phyloP scores from a whole-genome alignment of 1,140 invertebrate genomes.

The Drosophila tani region DNA sequence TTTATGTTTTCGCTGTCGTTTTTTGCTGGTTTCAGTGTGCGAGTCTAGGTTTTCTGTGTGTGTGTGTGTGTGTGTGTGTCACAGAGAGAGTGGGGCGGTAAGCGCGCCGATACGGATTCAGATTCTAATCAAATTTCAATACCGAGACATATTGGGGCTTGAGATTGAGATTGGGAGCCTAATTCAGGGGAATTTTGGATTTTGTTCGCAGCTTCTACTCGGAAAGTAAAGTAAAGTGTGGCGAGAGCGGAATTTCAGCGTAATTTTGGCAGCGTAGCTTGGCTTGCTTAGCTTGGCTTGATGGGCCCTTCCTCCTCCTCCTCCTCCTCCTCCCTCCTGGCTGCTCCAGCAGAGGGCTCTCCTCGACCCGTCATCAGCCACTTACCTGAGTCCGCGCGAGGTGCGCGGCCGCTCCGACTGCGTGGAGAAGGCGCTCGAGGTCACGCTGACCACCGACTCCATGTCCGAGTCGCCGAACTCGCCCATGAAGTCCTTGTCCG shows the following conservation, averaged over 20 bases:
- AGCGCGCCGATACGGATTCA: constrained; percentile 34
- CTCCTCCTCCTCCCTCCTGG: constrained; percentile 5
- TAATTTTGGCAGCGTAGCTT: constrained; percentile 65
- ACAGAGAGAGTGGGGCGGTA: constrained; percentile 40
- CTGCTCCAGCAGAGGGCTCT: constrained; percentile 10
- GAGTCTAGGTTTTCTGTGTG: constrained; percentile 34
- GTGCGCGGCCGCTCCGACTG: constrained; percentile 94
- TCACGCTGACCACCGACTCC: constrained; percentile 94
- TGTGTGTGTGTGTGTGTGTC: constrained; percentile 31
- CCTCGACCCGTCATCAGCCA: constrained; percentile 19
- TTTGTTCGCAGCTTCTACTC: constrained; percentile 49
- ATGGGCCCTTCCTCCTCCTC: constrained; percentile 6
- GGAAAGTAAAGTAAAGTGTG: constrained; percentile 13
- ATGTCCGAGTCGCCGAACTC: constrained; percentile 94
- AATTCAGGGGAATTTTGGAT: constrained; percentile 63
- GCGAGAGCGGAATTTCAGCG: constrained; percentile 61
- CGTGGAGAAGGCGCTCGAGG: constrained; percentile 96
- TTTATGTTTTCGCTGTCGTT: constrained; percentile 70
- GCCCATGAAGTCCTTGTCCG: constrained; percentile 89
- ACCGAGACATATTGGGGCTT: constrained; percentile 11
- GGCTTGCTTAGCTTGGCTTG: constrained; percentile 45
- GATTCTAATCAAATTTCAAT: constrained; percentile 15
- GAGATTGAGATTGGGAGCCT: constrained; percentile 28
- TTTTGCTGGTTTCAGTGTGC: constrained; percentile 55
- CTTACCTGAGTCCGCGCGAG: constrained; percentile 90